Conservation (phyloP, 1,140 invertebrate species). For the Pseudobourletiella spinata region DNA sequence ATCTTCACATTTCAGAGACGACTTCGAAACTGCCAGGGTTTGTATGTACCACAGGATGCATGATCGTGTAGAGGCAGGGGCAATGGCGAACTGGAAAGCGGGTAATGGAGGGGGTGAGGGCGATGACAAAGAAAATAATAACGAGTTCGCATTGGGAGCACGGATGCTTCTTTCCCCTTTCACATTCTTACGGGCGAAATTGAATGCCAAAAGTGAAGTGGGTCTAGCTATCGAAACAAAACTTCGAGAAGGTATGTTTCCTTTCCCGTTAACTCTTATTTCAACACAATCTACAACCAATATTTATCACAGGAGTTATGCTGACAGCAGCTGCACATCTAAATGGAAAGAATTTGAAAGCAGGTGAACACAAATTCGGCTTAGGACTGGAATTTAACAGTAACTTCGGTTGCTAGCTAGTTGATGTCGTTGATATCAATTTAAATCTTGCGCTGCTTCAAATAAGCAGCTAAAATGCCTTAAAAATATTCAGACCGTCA, state of each 20-base stretch:
- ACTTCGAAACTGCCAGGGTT: not conserved
- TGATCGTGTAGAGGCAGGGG: not conserved
- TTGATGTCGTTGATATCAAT: too few relatives aligned
- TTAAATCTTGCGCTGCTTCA: too few relatives aligned
- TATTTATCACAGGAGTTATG: not conserved
- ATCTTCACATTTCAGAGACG: constrained; percentile 1
- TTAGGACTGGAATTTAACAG: not conserved
- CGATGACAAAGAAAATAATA: not conserved
- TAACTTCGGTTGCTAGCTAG: not conserved
- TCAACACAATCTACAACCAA: too few relatives aligned
- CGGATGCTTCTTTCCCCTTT: not conserved
- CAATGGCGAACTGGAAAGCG: not conserved
- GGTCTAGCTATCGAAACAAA: not conserved
- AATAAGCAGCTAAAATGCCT: too few relatives aligned
- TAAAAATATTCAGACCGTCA: too few relatives aligned
- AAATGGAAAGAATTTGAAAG: not conserved
- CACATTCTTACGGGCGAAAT: not conserved
- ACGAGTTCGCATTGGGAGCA: not conserved
- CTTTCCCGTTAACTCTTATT: too few relatives aligned
- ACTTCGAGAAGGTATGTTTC: not conserved
- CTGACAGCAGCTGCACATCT: not conserved
- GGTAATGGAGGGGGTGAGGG: not conserved
- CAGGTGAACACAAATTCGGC: not conserved
- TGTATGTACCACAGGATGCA: not conserved
- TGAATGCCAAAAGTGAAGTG: not conserved